Evolutionary conservation across 1,140 invertebrate genomes (phyloP).

Genomic region (Atta cephalotes): DNA sequence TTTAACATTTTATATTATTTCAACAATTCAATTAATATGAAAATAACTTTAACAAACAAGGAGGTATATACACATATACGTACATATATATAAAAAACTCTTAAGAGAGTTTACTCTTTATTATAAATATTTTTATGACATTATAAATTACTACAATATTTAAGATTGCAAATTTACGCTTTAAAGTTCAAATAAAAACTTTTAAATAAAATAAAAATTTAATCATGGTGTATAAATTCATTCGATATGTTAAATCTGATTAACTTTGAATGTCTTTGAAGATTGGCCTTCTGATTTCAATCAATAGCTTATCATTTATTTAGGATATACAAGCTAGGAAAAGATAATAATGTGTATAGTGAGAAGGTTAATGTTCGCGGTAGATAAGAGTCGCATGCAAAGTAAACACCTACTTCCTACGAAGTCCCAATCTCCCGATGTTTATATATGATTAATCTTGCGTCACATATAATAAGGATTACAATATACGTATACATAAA

Average conservation of each 20-base stretch:
- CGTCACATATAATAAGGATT: neutral
- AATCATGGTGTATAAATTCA: constrained; percentile 4
- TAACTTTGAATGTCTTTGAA: constrained; percentile 18
- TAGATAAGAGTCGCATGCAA: constrained; percentile 33
- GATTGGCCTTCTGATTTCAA: neutral
- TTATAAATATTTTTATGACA: constrained; percentile 2
- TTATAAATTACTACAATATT: neutral
- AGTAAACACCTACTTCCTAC: constrained; percentile 5
- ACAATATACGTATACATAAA: neutral
- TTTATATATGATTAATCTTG: constrained; percentile 18
- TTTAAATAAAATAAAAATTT: neutral
- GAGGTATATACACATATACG: too few relatives aligned
- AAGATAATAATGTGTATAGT: constrained; percentile 34
- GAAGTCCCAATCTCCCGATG: neutral
- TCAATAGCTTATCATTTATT: constrained; percentile 46
- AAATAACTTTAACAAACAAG: too few relatives aligned
- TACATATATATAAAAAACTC: neutral
- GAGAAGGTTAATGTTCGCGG: constrained; percentile 13
- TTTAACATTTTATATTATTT: constrained; percentile 7
- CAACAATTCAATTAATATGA: constrained; percentile 14
- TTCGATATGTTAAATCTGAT: neutral
- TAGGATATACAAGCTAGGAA: constrained; percentile 36
- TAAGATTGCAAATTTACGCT: neutral
- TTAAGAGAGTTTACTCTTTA: constrained; percentile 4
- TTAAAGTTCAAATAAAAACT: neutral